These are phyloP conservation scores for Hypothenemus hampei DNA, from an alignment of 1,140 invertebrate species.

Conservation along the genomic window DNA sequence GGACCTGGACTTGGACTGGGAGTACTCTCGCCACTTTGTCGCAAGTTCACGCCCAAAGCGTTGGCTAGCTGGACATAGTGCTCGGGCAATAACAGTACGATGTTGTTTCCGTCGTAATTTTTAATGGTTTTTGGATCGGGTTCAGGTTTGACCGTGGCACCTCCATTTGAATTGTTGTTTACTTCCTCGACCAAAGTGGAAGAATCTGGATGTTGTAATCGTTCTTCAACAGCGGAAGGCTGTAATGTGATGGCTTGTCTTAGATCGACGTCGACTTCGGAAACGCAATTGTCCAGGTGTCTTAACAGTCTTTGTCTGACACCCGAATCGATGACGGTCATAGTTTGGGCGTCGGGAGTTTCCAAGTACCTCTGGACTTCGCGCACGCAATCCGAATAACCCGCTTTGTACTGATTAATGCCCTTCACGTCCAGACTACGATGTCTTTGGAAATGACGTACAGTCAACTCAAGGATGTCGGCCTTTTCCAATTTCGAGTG, in stretches of 20 bases:
- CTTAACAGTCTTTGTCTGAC: slow-evolving; percentile 63
- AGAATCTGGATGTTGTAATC: slow-evolving; percentile 29
- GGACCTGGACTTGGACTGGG: slow-evolving; percentile 26
- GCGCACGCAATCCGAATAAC: slow-evolving; percentile 75
- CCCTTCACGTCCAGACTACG: slow-evolving; percentile 59
- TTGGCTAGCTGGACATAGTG: slow-evolving; percentile 44
- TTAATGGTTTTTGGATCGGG: slow-evolving; percentile 30
- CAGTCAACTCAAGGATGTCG: slow-evolving; percentile 88
- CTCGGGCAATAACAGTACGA: slow-evolving; percentile 43
- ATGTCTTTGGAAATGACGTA: slow-evolving; percentile 76
- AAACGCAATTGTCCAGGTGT: slow-evolving; percentile 66
- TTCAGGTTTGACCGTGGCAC: slow-evolving; percentile 14
- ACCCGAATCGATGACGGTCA: slow-evolving; percentile 58
- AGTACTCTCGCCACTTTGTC: slow-evolving; percentile 26
- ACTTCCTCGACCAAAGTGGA: slow-evolving; percentile 34
- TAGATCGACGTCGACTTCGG: slow-evolving; percentile 63
- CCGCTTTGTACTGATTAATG: slow-evolving; percentile 57
- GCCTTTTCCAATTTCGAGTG: slow-evolving; percentile 86
- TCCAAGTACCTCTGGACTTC: slow-evolving; percentile 65
- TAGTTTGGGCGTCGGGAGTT: slow-evolving; percentile 61
- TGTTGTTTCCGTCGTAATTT: slow-evolving; percentile 42
- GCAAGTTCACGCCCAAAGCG: slow-evolving; percentile 43
- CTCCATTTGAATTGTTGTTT: slow-evolving; percentile 33
- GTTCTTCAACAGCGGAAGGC: slow-evolving; percentile 21
- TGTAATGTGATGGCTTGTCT: slow-evolving; percentile 43